phyloP scores from a whole-genome alignment of 2,113 vertebrate species.

The Mastomys coucha region DNA sequence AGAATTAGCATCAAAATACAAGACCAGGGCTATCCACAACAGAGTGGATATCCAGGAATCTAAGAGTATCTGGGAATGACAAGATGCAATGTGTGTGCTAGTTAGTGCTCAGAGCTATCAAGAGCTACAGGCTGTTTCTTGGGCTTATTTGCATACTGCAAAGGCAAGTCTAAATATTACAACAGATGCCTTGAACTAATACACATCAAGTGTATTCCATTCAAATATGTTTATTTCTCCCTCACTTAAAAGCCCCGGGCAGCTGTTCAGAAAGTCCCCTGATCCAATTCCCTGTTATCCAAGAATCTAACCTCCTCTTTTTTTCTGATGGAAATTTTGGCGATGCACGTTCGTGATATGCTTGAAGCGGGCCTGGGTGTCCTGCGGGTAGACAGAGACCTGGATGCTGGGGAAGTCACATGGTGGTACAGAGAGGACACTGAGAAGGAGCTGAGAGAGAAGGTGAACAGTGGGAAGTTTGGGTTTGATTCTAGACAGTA shows the following conservation, averaged over 20 bases:
- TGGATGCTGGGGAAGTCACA: background rate
- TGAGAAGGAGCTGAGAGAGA: background rate
- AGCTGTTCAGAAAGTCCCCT: background rate
- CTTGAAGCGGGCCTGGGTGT: background rate
- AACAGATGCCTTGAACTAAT: background rate
- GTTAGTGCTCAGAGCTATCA: background rate
- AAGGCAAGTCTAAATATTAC: background rate
- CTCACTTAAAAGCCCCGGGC: background rate
- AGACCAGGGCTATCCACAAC: too few relatives aligned
- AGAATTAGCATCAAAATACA: too few relatives aligned
- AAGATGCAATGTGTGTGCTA: background rate
- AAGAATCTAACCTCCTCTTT: background rate
- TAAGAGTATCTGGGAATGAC: background rate
- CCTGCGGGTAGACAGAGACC: accelerated
- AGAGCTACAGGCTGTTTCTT: background rate
- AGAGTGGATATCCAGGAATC: background rate
- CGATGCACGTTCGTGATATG: background rate
- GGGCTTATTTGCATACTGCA: background rate
- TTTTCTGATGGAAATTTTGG: background rate
- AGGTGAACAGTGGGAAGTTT: background rate
- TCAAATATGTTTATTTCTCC: background rate
- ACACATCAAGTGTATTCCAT: too few relatives aligned
- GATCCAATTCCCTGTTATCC: background rate
- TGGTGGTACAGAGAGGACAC: too few relatives aligned
- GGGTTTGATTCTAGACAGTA: background rate